A percentile compares a stretch with the other conserved stretches of the same genome.
phyloP scores from a whole-genome alignment of 2,113 vertebrate species.

The Balaeniceps rex region DNA sequence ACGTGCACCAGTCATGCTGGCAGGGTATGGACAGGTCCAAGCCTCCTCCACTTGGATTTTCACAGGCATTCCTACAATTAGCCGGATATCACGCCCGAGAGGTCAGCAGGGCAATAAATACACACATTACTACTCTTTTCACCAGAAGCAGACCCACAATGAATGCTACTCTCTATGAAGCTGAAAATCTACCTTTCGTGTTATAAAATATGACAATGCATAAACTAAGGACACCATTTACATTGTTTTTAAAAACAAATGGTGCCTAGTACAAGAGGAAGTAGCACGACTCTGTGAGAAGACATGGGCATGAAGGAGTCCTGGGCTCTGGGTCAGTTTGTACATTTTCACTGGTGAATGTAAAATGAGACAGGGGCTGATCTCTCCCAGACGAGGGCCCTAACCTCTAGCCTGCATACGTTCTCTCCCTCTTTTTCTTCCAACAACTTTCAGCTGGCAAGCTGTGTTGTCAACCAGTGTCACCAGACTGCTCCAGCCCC shows the following conservation, averaged over 20 bases:
- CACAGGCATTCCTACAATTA: rapidly evolving
- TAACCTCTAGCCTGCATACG: background rate
- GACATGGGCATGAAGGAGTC: rapidly evolving
- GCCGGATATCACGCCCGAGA: rapidly evolving
- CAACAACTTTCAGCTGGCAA: background rate
- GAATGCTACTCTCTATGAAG: background rate
- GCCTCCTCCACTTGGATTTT: background rate
- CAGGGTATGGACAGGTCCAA: background rate
- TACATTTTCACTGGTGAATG: background rate
- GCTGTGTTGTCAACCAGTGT: background rate
- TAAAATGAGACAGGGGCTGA: background rate
- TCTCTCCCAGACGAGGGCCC: background rate
- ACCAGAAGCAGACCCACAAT: background rate
- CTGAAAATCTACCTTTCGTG: background rate
- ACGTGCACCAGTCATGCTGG: rapidly evolving
- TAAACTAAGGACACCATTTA: background rate
- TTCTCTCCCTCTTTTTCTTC: background rate
- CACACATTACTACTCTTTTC: background rate
- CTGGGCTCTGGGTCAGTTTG: background rate
- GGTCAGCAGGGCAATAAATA: background rate
- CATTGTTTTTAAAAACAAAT: background rate
- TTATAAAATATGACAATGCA: background rate
- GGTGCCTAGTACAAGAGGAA: background rate
- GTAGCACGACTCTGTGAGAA: background rate
- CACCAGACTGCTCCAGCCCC: background rate